Conservation (phyloP, 2,797 vertebrate species). For the Sarcoramphus papa region DNA sequence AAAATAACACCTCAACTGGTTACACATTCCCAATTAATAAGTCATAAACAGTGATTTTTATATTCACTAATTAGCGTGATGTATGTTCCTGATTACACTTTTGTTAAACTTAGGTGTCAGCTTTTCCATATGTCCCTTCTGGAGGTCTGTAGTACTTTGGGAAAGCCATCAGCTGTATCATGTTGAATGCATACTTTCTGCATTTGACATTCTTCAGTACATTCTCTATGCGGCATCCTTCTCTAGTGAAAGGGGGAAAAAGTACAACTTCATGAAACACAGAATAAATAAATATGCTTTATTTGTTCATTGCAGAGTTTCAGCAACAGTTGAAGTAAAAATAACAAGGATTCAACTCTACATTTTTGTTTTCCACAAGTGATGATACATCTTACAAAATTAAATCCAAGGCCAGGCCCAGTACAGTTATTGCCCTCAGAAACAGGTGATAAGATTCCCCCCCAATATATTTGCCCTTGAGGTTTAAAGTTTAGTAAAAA, state of each 20-base stretch:
- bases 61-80: constrained; percentile 40
- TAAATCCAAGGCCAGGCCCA: constrained; percentile 84
- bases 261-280: constrained; percentile 82
- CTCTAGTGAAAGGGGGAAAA: constrained; percentile 85
- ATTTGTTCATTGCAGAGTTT: constrained; percentile 84
- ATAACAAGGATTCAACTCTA: constrained; percentile 84
- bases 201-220: constrained; percentile 98
- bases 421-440: constrained; percentile 80
- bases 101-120: constrained; percentile 83
- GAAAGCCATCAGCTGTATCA: constrained; percentile 98
- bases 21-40: constrained; percentile 4
- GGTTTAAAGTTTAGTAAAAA: constrained; percentile 63
- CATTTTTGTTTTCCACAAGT: constrained; percentile 77
- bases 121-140: constrained; percentile 96
- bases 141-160: constrained; percentile 97
- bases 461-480: constrained; percentile 61
- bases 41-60: constrained; percentile 14
- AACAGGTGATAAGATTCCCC: constrained; percentile 60
- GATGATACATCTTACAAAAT: constrained; percentile 88
- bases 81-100: constrained; percentile 63
- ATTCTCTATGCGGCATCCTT: constrained; percentile 99
- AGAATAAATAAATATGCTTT: constrained; percentile 82
- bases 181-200: constrained; percentile 99
- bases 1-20: constrained; percentile 22
- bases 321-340: constrained; percentile 81